Percentiles rank a stretch among this genome's conserved stretches.
phyloP scores from a whole-genome alignment of 2,113 vertebrate genomes.

The Corydoras maculifer region DNA sequence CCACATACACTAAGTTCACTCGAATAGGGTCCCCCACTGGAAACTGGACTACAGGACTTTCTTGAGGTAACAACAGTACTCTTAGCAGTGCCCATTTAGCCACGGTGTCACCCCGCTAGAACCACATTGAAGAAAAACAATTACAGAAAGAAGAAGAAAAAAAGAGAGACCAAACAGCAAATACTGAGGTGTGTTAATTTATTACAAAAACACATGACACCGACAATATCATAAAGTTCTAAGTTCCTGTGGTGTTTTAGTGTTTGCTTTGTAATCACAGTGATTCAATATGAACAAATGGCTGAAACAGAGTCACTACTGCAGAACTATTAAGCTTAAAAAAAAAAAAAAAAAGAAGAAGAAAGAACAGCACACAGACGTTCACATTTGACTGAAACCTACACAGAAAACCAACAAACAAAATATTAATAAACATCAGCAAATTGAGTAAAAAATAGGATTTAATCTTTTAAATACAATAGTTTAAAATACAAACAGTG shows the following conservation, averaged over 20 bases:
- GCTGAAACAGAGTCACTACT: constrained; percentile 66
- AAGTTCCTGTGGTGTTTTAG: constrained; percentile 54
- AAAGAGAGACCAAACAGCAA: constrained; percentile 53
- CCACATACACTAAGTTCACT: neutral
- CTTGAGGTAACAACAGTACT: too few species aligned
- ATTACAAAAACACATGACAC: constrained; percentile 73
- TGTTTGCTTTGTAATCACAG: constrained; percentile 65
- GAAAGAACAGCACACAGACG: constrained; percentile 53
- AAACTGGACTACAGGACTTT: too few species aligned
- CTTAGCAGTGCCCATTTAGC: too few species aligned
- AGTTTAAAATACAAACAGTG: constrained; percentile 76
- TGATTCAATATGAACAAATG: constrained; percentile 66
- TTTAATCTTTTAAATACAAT: constrained; percentile 78
- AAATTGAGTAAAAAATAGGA: constrained; percentile 79
- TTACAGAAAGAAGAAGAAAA: constrained; percentile 15
- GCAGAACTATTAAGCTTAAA: constrained; percentile 52
- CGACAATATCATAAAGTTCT: constrained; percentile 64
- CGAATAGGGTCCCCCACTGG: too few species aligned
- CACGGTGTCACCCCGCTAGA: neutral
- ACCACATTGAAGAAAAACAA: neutral
- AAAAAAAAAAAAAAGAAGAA: constrained; percentile 30
- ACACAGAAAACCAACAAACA: constrained; percentile 64
- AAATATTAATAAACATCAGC: constrained; percentile 69
- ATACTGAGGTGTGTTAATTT: constrained; percentile 65
- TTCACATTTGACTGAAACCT: constrained; percentile 58